Evolutionary conservation across 2,113 vertebrate species (phyloP), one percentile per base, ranked within the genome.

Genomic region (Cinclus cinclus): DNA sequence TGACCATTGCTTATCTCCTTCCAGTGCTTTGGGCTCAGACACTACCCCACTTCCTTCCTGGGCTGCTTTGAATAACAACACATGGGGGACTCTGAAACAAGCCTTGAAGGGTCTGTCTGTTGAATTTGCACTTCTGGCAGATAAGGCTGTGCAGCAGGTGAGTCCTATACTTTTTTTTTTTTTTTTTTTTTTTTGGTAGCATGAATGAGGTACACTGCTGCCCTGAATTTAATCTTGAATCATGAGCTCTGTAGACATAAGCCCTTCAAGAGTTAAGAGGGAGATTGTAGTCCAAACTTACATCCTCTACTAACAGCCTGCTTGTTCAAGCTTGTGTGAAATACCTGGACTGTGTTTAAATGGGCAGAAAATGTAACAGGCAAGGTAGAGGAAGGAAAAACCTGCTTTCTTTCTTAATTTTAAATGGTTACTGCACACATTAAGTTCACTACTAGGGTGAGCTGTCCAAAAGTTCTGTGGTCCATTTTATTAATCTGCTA

Each of bases 111-210:
- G 99, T 91, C 98, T 99, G 46, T 99, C 99, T 6, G 98, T 99
- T 70, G 99, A 99, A 95, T 99, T 99, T 28, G 98, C 98, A 0
- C 96, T 99, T 87, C 97, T 99, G 17, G 99, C 99, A 2, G 99
- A 99, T 97, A 99, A 99, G 97, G 99, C 99, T 2, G 98, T 98
- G 37, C 98, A 99, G 86, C 99, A 99, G 99, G 99, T 99, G 97
- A 86, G 96, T 85, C 65, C 23, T 41, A 25, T 11, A 6, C 2
- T n/a, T 44, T 44, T 44, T 44, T 22, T 44, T 44, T 44, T 47
- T 47, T 47, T 47, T 22, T 47, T 49, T 49, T 49, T 50, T 25
- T 25, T 49, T 14, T 25, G 5, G 16, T 70, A 31, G 69, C 56
- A 21, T 30, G 37, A 76, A 67, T 42, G 31, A 44, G 17, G 5